Conservation (phyloP, 2,797 vertebrate species). For the Sorex maritimensis region DNA sequence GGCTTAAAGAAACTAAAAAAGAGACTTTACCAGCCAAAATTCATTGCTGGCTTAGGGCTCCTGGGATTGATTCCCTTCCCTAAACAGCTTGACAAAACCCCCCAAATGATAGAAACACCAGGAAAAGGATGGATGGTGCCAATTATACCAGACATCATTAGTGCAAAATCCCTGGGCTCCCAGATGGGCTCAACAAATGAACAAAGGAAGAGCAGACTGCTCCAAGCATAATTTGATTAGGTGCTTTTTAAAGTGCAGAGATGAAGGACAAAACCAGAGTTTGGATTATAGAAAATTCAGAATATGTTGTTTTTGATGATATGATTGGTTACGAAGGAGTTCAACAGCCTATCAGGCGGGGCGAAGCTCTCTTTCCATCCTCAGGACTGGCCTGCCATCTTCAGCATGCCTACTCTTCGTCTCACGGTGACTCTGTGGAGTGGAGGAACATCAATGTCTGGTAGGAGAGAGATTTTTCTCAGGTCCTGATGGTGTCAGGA, state of each 20-base stretch:
- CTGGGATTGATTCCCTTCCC: neutral
- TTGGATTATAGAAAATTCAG: neutral
- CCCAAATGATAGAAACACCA: neutral
- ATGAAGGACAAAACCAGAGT: neutral
- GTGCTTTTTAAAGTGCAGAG: neutral
- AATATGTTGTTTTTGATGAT: neutral
- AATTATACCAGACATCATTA: neutral
- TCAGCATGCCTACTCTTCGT: neutral
- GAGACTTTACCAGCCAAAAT: neutral
- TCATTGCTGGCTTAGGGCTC: neutral
- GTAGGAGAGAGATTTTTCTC: neutral
- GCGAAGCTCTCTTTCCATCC: neutral
- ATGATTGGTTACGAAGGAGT: neutral
- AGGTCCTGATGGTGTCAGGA: neutral
- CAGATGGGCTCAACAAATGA: constrained; percentile 4
- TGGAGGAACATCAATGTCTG: neutral
- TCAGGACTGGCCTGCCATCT: neutral
- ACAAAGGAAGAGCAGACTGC: neutral
- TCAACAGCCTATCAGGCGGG: neutral
- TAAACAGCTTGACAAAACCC: no score
- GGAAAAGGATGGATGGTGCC: neutral
- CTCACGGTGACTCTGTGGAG: neutral
- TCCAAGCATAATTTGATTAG: neutral
- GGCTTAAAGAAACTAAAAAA: neutral
- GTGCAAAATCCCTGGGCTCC: neutral